Evolutionary conservation across 2,797 vertebrate genomes (phyloP).

Genomic region (Crax fasciolata): DNA sequence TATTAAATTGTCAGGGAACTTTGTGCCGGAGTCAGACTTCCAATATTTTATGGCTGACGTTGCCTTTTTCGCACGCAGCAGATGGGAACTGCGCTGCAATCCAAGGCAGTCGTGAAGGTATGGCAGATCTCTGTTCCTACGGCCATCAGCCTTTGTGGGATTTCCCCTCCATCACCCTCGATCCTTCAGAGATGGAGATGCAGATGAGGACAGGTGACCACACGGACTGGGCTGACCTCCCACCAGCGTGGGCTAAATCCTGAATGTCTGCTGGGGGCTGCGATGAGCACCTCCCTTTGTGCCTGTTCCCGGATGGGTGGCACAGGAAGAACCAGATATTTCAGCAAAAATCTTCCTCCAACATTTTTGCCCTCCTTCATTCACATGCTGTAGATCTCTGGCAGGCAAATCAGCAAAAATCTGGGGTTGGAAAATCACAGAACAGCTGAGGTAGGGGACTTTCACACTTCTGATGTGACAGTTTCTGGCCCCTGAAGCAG

Average conservation of each 20-base stretch:
- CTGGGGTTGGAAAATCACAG: not conserved
- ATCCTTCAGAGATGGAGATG: not conserved
- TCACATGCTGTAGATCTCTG: not conserved
- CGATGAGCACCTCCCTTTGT: not conserved
- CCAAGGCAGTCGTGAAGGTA: not conserved
- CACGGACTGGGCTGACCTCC: not conserved
- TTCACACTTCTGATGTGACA: not conserved
- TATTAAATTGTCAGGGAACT: constrained; percentile 26
- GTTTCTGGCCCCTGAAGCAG: not conserved
- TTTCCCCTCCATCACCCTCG: not conserved
- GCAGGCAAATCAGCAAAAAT: not conserved
- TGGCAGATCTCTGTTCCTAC: not conserved
- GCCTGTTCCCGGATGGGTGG: not conserved
- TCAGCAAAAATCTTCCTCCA: not conserved
- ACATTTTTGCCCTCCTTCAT: rapidly evolving
- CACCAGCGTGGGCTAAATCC: not conserved
- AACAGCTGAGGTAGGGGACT: not conserved
- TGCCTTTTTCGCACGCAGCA: not conserved
- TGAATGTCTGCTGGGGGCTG: rapidly evolving
- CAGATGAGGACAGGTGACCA: not conserved
- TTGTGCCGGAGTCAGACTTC: not conserved
- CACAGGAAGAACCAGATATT: not conserved
- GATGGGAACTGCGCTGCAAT: not conserved
- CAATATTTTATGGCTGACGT: not conserved
- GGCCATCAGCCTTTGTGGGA: not conserved